Conservation (phyloP, 53 echinoderm and acorn worm genomes). For the Holothuria scabra region DNA sequence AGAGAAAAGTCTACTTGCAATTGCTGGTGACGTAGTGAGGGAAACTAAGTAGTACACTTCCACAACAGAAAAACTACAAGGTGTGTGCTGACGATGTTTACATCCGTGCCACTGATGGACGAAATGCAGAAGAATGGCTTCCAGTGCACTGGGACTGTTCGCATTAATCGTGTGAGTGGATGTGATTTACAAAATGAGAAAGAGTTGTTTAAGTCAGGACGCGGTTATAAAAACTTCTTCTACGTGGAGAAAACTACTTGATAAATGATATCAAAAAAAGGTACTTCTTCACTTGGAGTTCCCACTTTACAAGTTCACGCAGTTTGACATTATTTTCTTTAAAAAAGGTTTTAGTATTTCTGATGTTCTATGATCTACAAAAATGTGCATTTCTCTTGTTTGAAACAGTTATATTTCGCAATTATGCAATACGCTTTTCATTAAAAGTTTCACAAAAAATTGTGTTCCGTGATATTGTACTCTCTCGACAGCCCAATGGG, state of each 20-base stretch:
- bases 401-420: too few species aligned
- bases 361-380: too few species aligned
- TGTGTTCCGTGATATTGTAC: too few species aligned
- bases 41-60: slow-evolving; percentile 11
- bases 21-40: slow-evolving; percentile 10
- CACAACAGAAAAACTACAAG: slow-evolving; percentile 20
- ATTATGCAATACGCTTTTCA: too few species aligned
- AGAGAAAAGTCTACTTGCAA: not conserved
- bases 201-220: not conserved
- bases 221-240: not conserved
- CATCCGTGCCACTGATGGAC: not conserved
- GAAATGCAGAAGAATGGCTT: slow-evolving; percentile 16
- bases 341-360: too few species aligned
- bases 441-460: too few species aligned
- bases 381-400: too few species aligned
- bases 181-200: slow-evolving; percentile 13
- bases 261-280: too few species aligned
- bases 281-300: too few species aligned
- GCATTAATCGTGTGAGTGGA: not conserved
- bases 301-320: too few species aligned
- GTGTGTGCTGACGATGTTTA: slow-evolving; percentile 10
- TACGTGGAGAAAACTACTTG: not conserved
- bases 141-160: slow-evolving; percentile 19
- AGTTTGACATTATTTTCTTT: too few species aligned
- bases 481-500: too few species aligned